Conservation (phyloP, 2,888 invertebrate genomes). For the Yponomeuta evonymella region DNA sequence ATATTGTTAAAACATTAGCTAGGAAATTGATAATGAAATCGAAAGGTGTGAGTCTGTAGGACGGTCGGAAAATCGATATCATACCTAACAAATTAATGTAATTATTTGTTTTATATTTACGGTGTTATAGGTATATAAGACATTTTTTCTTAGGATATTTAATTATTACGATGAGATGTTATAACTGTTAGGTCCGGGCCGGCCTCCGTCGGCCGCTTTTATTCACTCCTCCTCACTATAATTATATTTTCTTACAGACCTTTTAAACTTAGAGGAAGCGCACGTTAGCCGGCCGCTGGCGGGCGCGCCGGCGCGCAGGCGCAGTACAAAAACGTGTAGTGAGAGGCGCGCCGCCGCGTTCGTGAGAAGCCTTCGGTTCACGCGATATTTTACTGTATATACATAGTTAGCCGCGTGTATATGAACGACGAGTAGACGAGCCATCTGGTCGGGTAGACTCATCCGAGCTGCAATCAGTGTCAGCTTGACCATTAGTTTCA, state of each 20-base stretch:
- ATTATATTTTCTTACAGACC: constrained; percentile 74
- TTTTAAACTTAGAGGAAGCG: constrained; percentile 71
- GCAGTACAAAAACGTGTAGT: constrained; percentile 60
- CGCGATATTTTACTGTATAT: constrained; percentile 66
- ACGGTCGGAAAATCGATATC: constrained; percentile 73
- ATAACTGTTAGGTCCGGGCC: constrained; percentile 68
- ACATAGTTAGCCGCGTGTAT: constrained; percentile 65
- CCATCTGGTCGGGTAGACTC: constrained; percentile 74
- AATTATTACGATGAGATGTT: constrained; percentile 74
- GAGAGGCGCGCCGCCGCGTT: constrained; percentile 68
- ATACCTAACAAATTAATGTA: constrained; percentile 76
- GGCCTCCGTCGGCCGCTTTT: constrained; percentile 61
- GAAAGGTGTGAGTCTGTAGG: constrained; percentile 73
- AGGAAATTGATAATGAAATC: constrained; percentile 76
- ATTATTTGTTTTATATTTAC: constrained; percentile 76
- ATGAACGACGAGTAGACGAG: constrained; percentile 23
- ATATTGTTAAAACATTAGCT: constrained; percentile 74
- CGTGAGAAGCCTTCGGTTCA: constrained; percentile 75
- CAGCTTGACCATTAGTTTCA: constrained; percentile 68
- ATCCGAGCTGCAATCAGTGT: constrained; percentile 66
- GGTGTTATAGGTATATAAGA: constrained; percentile 76
- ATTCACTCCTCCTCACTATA: constrained; percentile 73
- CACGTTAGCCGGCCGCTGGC: constrained; percentile 72
- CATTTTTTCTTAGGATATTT: constrained; percentile 76
- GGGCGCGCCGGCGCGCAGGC: constrained; percentile 46